A percentile compares a stretch with the other conserved stretches of the same genome.
Evolutionary conservation across 2,888 invertebrate species (phyloP).

Genomic region (Hirtodrosophila cameraria): DNA sequence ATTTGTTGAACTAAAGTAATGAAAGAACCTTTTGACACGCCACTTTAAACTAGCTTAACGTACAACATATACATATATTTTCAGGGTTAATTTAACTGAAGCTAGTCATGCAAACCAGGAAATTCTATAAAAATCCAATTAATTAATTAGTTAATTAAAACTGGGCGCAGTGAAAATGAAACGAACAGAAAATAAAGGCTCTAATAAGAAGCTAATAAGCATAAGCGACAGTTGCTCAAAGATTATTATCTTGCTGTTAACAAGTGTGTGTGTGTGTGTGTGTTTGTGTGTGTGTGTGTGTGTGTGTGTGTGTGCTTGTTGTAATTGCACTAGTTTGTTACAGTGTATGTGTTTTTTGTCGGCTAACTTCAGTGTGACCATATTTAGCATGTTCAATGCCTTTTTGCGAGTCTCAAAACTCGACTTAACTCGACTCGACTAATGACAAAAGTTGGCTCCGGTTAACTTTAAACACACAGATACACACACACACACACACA

Average conservation of each 20-base stretch:
- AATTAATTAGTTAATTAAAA: conserved; percentile 45
- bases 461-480: conserved; percentile 18
- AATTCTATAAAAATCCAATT: conserved; percentile 26
- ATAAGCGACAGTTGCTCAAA: conserved; percentile 64
- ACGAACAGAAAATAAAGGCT: conserved; percentile 14
- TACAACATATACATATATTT: neutral
- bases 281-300: conserved; percentile 19
- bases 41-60: no score
- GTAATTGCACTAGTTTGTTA: no score
- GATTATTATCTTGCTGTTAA: conserved; percentile 30
- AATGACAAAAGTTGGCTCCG: conserved; percentile 70
- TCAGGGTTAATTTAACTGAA: neutral
- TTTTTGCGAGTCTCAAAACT: conserved; percentile 26
- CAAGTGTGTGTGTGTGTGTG: conserved; percentile 35
- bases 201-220: conserved; percentile 66
- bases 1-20: no score
- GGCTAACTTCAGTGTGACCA: conserved; percentile 78
- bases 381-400: conserved; percentile 77
- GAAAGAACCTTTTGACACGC: no score
- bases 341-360: conserved; percentile 39
- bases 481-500: conserved; percentile 9
- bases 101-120: conserved; percentile 43
- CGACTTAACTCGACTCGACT: no score
- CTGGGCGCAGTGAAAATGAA: conserved; percentile 49
- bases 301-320: conserved; percentile 13